These are phyloP conservation scores for Macroglossus sobrinus DNA, from an alignment of 2,113 vertebrate species.

Conservation along the genomic window DNA sequence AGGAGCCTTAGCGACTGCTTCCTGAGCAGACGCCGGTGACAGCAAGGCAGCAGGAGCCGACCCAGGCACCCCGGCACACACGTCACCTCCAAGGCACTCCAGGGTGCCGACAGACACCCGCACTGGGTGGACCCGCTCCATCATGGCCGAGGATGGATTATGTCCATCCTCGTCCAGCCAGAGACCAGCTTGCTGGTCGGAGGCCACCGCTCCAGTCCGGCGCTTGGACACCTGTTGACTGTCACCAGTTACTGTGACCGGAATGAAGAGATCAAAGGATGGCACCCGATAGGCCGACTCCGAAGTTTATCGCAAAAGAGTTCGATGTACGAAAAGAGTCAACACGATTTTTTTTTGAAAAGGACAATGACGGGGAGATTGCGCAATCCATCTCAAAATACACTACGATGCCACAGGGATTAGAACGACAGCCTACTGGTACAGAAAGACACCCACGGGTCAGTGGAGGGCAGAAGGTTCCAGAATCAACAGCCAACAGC, in stretches of 20 bases:
- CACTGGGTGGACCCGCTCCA: neutral
- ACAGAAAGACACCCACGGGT: neutral
- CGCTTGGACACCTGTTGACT: neutral
- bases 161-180: neutral
- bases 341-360: neutral
- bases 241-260: neutral
- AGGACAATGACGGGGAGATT: neutral
- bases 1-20: neutral
- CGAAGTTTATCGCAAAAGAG: neutral
- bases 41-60: neutral
- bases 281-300: neutral
- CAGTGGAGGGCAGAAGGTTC: neutral
- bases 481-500: neutral
- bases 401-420: neutral
- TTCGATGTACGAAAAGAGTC: neutral
- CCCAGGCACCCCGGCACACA: rapidly evolving
- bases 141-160: rapidly evolving
- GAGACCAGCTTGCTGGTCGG: neutral
- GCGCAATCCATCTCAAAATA: neutral
- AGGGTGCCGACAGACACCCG: neutral
- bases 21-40: rapidly evolving
- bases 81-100: neutral
- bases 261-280: conserved; percentile 31
- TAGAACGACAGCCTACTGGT: neutral
- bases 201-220: neutral